Percentiles rank a stretch among this genome's conserved stretches.
Evolutionary conservation across 2,888 invertebrate genomes (phyloP).

Genomic region (Ichneumoninae sp.): DNA sequence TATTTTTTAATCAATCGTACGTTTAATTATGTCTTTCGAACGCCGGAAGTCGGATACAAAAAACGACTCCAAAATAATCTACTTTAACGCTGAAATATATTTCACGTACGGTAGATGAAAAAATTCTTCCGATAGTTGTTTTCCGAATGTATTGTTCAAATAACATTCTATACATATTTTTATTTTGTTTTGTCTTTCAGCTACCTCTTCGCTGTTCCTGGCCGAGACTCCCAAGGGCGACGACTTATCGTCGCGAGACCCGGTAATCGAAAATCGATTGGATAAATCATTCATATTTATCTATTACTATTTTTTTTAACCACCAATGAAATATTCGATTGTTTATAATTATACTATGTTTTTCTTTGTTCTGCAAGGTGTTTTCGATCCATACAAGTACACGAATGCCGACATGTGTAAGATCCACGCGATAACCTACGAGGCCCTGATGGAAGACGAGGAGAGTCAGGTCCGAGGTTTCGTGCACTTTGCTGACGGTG

Average conservation of each 20-base stretch:
- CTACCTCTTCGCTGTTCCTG: slow-evolving; percentile 92
- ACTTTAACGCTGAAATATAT: neutral
- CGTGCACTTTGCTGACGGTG: slow-evolving; percentile 92
- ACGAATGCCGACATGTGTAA: slow-evolving; percentile 92
- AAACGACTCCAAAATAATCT: neutral
- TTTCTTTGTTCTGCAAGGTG: slow-evolving; percentile 85
- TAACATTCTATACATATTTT: neutral
- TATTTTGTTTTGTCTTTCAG: slow-evolving; percentile 84
- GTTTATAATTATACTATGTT: slow-evolving; percentile 21
- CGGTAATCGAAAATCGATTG: slow-evolving; percentile 85
- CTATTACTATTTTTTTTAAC: neutral
- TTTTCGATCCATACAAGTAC: slow-evolving; percentile 91
- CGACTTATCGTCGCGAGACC: slow-evolving; percentile 91
- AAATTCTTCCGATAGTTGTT: neutral
- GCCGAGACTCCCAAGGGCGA: slow-evolving; percentile 90
- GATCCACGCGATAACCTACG: slow-evolving; percentile 91
- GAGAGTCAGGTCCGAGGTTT: slow-evolving; percentile 92
- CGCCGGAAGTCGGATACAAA: neutral
- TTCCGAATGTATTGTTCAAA: neutral
- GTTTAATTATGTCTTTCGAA: neutral
- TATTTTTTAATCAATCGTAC: neutral
- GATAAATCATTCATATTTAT: slow-evolving; percentile 32
- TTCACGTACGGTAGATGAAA: neutral
- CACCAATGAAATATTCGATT: slow-evolving; percentile 2
- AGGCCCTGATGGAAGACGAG: slow-evolving; percentile 92